Base-by-base conservation (phyloP, 2,888 invertebrate genomes). In the Bellardia bayeri region DNA sequence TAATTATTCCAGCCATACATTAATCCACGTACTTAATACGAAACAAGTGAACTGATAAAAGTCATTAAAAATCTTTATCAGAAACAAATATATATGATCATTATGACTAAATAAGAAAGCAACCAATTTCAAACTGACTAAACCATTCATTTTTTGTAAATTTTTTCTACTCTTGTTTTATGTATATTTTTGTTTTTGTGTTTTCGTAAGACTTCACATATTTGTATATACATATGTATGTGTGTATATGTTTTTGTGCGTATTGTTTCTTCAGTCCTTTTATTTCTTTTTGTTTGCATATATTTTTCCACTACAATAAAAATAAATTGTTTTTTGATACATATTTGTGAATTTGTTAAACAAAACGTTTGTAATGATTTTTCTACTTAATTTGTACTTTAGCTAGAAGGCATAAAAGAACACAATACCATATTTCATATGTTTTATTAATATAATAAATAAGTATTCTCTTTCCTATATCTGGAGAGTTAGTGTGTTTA, bases 291-390 rank as follows among this genome's bases (percentile, higher is more conserved):
- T 79, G 58, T 82, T 54, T 49, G 16, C 63, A 42, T 80, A 80
- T 54, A 75, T 37, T 54, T 74, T 85, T 81, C 80, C 61, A 81
- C 64, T 81, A 75, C 80, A 85, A 80, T 69, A 63, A 76, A 85
- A 81, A 63, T 71, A 69, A 85, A 85, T 76, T 81, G 49, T 71
- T 81, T 61, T 69, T 49, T 71, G 68, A 85, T 75, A 64, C 56
- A 63, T 78, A 72, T 79, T 79, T 79, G 66, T 14, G 51, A 79
- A 79, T 79, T 74, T 84, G 79, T 42, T 68, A 49, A 74, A 79
- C 74, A 84, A 72, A 71, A 79, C 56, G 66, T 64, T 78, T 71
- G 33, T 16, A 23, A 49, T 58, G 74, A 49, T 80, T 79, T 68
- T 49, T 63, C 63, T 74, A 72, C 56, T 37, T 33, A 68, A 68